Evolutionary conservation across 2,888 invertebrate genomes (phyloP).

Genomic region (Parelbella ahira): DNA sequence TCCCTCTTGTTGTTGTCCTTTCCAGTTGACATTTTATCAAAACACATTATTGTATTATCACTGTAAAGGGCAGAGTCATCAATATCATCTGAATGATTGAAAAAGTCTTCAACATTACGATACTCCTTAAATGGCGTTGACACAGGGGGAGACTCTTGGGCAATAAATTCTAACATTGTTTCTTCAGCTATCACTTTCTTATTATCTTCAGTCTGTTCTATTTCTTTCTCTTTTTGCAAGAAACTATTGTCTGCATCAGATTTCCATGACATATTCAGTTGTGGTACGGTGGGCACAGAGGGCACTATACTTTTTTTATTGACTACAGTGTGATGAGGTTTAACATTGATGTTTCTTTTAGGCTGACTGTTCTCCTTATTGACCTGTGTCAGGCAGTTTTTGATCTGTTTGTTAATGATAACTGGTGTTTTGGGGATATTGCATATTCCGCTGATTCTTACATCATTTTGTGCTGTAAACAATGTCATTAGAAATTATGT

Average conservation of each 20-base stretch:
- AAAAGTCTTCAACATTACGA: constrained; percentile 55
- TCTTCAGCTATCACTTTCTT: constrained; percentile 40
- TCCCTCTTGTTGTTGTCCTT: constrained; percentile 47
- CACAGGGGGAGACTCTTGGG: constrained; percentile 52
- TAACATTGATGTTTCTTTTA: too few species aligned
- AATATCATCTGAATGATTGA: constrained; percentile 49
- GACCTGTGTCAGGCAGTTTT: constrained; percentile 39
- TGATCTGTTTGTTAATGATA: constrained; percentile 35
- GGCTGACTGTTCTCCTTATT: constrained; percentile 54
- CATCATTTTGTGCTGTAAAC: constrained; percentile 41
- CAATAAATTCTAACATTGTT: constrained; percentile 48
- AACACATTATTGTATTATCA: constrained; percentile 61
- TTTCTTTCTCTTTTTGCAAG: constrained; percentile 59
- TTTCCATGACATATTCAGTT: constrained; percentile 60
- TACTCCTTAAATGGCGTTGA: constrained; percentile 67
- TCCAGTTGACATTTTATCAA: constrained; percentile 43
- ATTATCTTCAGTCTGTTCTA: constrained; percentile 51
- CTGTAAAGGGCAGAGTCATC: constrained; percentile 44
- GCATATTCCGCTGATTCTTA: constrained; percentile 62
- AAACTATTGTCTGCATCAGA: constrained; percentile 65
- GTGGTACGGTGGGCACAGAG: too few species aligned
- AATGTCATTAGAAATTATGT: constrained; percentile 25
- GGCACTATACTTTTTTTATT: too few species aligned
- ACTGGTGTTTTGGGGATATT: constrained; percentile 59
- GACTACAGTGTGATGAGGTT: too few species aligned